Percentiles rank a stretch among this genome's conserved stretches.
phyloP scores from a whole-genome alignment of 2,797 vertebrate genomes.

The Chaetophractus vellerosus region DNA sequence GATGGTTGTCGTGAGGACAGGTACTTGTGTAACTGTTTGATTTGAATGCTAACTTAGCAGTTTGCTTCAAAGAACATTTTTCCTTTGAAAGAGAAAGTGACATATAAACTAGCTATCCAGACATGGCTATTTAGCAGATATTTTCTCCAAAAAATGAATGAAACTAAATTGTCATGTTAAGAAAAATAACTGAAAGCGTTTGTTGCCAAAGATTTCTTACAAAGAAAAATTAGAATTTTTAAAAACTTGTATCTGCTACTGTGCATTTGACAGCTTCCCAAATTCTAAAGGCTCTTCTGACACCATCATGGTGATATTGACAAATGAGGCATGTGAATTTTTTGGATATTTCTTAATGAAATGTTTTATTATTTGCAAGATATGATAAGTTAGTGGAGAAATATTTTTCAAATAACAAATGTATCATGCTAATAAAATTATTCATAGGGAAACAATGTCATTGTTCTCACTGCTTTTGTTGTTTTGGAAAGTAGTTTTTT shows the following conservation, averaged over 20 bases:
- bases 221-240: not conserved
- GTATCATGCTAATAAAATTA: not conserved
- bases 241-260: not conserved
- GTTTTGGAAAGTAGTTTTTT: not conserved
- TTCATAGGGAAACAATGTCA: not conserved
- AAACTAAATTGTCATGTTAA: not conserved
- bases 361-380: not conserved
- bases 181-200: not conserved
- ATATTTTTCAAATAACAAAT: not conserved
- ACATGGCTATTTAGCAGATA: not conserved
- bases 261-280: not conserved
- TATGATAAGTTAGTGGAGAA: not conserved
- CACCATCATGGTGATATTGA: not conserved
- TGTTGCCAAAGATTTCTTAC: not conserved
- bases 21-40: not conserved
- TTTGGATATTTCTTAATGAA: not conserved
- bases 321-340: not conserved
- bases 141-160: slow-evolving; percentile 22
- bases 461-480: not conserved
- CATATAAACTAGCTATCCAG: not conserved
- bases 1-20: not conserved
- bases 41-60: not conserved
- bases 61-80: not conserved
- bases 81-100: not conserved
- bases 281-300: not conserved